Conservation (phyloP, 2,888 invertebrate genomes). For the Athalia rosae region DNA sequence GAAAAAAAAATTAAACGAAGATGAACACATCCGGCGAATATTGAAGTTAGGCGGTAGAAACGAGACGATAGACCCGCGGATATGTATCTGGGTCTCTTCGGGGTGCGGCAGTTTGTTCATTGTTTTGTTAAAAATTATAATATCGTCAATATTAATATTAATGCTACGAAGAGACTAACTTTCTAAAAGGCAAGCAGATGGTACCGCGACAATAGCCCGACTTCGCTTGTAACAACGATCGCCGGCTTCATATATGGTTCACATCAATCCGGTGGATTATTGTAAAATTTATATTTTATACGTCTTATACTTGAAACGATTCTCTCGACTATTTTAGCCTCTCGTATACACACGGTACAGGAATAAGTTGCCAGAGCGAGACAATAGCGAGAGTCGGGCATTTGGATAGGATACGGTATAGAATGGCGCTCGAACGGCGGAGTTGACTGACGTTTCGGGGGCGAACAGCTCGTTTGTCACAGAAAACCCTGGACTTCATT, state of each 20-base stretch:
- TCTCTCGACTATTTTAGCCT: no score
- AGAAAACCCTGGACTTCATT: slow-evolving; percentile 57
- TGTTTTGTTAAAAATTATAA: slow-evolving; percentile 61
- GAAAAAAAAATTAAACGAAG: no score
- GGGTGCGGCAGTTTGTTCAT: slow-evolving; percentile 61
- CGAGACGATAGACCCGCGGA: neutral
- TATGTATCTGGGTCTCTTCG: slow-evolving; percentile 50
- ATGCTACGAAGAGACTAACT: slow-evolving; percentile 50
- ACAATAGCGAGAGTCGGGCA: slow-evolving; percentile 48
- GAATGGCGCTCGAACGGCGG: slow-evolving; percentile 58
- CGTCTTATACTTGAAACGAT: neutral
- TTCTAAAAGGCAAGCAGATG: slow-evolving; percentile 45
- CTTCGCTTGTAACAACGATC: neutral
- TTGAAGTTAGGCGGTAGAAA: neutral
- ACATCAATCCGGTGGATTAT: no score
- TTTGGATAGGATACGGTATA: slow-evolving; percentile 59
- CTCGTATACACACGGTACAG: neutral
- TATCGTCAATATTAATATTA: slow-evolving; percentile 66
- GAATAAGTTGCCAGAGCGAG: neutral
- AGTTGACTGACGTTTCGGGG: slow-evolving; percentile 71
- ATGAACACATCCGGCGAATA: no score
- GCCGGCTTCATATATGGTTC: neutral
- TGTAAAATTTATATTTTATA: neutral
- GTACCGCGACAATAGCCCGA: neutral
- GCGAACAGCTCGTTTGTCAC: slow-evolving; percentile 71